phyloP scores from a whole-genome alignment of 2,113 vertebrate genomes.

The Corvus moneduloides region DNA sequence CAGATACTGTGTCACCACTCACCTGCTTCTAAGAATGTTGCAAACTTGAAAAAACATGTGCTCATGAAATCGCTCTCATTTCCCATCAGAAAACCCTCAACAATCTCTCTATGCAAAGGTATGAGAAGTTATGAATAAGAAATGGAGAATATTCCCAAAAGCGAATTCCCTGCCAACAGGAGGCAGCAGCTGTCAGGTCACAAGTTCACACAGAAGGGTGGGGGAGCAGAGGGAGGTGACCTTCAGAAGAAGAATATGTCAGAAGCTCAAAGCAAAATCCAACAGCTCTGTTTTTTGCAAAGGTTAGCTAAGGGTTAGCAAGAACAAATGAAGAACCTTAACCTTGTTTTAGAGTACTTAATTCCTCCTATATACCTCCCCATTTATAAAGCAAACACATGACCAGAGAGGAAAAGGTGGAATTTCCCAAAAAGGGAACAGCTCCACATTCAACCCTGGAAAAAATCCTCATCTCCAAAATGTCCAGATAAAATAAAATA shows the following conservation, averaged over 20 bases:
- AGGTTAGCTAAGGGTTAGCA: background rate
- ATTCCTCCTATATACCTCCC: background rate
- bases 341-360: background rate
- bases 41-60: background rate
- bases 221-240: background rate
- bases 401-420: background rate
- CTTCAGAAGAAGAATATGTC: background rate
- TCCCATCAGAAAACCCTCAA: background rate
- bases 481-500: background rate
- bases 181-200: background rate
- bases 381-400: background rate
- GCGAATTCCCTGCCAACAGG: background rate
- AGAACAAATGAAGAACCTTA: background rate
- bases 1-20: background rate
- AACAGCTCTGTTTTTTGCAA: background rate
- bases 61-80: background rate
- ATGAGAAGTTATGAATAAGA: background rate
- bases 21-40: background rate
- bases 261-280: background rate
- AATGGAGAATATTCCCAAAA: background rate
- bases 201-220: too few species aligned
- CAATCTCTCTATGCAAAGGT: background rate
- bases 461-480: background rate
- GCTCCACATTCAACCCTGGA: background rate
- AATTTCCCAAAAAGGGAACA: background rate